Base-by-base conservation (phyloP, 2,888 invertebrate genomes). In the Eumacrocentrus americanus region DNA sequence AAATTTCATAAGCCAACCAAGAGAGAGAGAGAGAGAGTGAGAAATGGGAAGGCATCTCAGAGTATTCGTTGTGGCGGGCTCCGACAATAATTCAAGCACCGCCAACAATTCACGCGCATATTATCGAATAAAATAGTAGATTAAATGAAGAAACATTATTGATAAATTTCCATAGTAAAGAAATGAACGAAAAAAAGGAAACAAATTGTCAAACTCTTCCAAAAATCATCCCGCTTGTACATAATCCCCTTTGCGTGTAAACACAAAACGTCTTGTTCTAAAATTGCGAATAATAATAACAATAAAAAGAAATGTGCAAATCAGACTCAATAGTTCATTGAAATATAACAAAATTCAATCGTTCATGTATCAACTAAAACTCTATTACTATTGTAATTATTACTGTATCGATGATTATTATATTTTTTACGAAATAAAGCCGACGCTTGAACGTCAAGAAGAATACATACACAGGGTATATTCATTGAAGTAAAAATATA, bases 401-500 rank as follows among this genome's bases (percentile, higher is more conserved):
- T 71, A 70, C 62, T 74, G 72, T 73, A 74, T 74, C 68, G 71
- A 76, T 72, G 67, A 78, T 78, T 75, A 78, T 76, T 79, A 80
- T 79, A 80, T 80, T 80, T 79, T 80, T 79, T 79, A 80, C 78
- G 9, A 73, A 79, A 78, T 79, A 79, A 79, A 77, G 66, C 37
- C 52, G 60, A 58, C 55, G 66, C 9, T 66, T n/a, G n/a, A 25
- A 14, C 67, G 60, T 62, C 42, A 60, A 35, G 25, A 54, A 48
- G 42, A 35, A 40, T 34, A 11, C 11, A 16, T 48, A 11, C 1
- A 11, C 7, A 16, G 18, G 9, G 18, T 7, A 42, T 42, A 18
- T 42, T 18, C 20, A 11, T 42, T 1, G n/a, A 18, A 18, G 9
- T 42, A 20, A 3, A 5, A 11, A 42, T 18, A 18, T 42, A 18